A percentile compares a stretch with the other conserved stretches of the same genome.
Evolutionary conservation across 2,888 invertebrate species (phyloP).

Genomic region (Phorcus lineatus): DNA sequence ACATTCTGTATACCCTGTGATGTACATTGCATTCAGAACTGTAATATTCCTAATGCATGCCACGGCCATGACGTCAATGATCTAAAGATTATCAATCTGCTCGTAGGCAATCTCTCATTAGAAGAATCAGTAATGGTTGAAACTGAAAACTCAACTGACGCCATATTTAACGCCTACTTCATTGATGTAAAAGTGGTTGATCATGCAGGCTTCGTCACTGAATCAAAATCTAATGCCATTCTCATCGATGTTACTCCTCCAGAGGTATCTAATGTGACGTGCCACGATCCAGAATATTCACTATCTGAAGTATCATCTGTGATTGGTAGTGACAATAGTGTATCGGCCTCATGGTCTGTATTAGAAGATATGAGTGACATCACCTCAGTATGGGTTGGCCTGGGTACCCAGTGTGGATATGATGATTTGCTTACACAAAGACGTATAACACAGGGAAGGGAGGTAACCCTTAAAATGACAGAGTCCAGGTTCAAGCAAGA

Average conservation of each 20-base stretch:
- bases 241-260: slow-evolving; percentile 55
- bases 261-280: slow-evolving; percentile 45
- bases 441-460: too few species aligned
- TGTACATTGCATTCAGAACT: slow-evolving; percentile 37
- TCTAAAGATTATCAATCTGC: neutral
- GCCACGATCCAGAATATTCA: slow-evolving; percentile 51
- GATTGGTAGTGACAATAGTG: slow-evolving; percentile 47
- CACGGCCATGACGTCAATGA: neutral
- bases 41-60: slow-evolving; percentile 39
- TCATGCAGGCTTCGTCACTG: slow-evolving; percentile 47
- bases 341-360: slow-evolving; percentile 54
- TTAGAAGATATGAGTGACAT: slow-evolving; percentile 50
- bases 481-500: slow-evolving; percentile 30
- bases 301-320: slow-evolving; percentile 46
- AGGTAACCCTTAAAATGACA: slow-evolving; percentile 34
- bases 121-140: neutral
- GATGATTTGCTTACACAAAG: slow-evolving; percentile 29
- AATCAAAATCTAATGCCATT: slow-evolving; percentile 47
- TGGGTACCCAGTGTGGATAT: slow-evolving; percentile 36
- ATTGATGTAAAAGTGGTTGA: slow-evolving; percentile 48
- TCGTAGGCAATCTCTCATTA: slow-evolving; percentile 27
- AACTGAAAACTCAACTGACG: neutral
- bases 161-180: slow-evolving; percentile 43
- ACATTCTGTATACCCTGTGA: slow-evolving; percentile 46
- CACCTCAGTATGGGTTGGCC: slow-evolving; percentile 33